Percentiles rank a stretch among this genome's conserved stretches.
These are phyloP conservation scores for Gymnopithys bicolor DNA, from an alignment of 2,797 vertebrate species.

Conservation along the genomic window DNA sequence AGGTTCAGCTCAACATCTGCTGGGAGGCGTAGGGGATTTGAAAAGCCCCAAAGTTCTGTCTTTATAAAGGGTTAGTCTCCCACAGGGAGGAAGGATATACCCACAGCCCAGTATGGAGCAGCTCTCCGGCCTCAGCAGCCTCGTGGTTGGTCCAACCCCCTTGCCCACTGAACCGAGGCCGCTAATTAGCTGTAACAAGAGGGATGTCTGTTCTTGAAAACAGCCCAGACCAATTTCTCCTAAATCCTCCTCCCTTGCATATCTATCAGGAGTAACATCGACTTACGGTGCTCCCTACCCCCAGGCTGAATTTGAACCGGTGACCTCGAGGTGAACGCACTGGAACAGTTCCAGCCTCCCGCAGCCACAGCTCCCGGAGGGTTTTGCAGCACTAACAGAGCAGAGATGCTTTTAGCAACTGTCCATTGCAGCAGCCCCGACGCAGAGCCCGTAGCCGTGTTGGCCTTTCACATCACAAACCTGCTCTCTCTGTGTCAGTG, in stretches of 20 bases:
- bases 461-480: neutral
- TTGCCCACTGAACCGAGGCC: neutral
- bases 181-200: conserved; percentile 6
- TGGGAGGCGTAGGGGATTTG: neutral
- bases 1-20: neutral
- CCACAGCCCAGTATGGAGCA: neutral
- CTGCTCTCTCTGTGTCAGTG: fast-evolving
- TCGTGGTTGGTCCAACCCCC: neutral
- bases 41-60: neutral
- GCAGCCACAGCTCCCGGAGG: neutral
- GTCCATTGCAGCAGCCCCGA: neutral
- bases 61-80: neutral
- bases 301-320: neutral
- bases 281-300: neutral
- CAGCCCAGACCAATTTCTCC: neutral
- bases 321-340: neutral
- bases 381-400: neutral
- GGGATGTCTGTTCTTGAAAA: neutral
- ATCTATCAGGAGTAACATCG: neutral
- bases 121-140: neutral
- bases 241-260: neutral
- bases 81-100: neutral
- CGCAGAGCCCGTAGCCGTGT: fast-evolving
- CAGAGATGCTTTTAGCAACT: neutral
- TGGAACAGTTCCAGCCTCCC: neutral